Base-by-base conservation (phyloP, 2,888 invertebrate species). In the Sesamia inferens region DNA sequence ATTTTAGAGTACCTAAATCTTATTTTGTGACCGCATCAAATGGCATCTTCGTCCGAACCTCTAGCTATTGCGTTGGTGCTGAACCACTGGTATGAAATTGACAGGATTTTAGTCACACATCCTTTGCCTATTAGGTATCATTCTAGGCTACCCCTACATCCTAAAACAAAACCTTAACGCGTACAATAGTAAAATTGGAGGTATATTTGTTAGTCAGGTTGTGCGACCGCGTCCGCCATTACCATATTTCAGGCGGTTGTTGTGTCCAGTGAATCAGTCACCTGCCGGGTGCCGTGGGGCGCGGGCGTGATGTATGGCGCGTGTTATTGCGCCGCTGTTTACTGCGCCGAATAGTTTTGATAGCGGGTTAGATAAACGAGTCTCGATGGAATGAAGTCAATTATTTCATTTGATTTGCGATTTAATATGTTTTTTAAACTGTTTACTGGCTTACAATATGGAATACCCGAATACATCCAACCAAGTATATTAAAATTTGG, bases 241-340 rank as follows among this genome's bases (percentile, higher is more conserved):
- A 93, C 89, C 92, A 90, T 92, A 91, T 89, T 89, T 93, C 90
- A 93, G 82, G 78, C 83, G 88, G 88, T 89, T 87, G 90, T 89
- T 89, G 87, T 85, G 86, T 81, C 85, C 82, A 88, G 86, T 92
- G 91, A 90, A 91, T 91, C 92, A 92, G 90, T 92, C 92, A 92
- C 92, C 92, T 92, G 90, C 82, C 84, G 80, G 74, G 71, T 71
- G 54, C 82, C 79, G 83, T 79, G 80, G 80, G 81, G 74, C 77
- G 83, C 78, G 82, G 66, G 62, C 81, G 88, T 92, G 88, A 92
- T 87, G 83, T 86, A 92, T 86, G 81, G 79, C 83, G 75, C 72
- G 78, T 85, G 89, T 90, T 92, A 92, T 91, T 90, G 90, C 85
- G n/a, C 44, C 42, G 69, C 83, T 87, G 89, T 85, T 89, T 88